Evolutionary conservation across 2,888 invertebrate species (phyloP).

Genomic region (Iselma pallidipennis): DNA sequence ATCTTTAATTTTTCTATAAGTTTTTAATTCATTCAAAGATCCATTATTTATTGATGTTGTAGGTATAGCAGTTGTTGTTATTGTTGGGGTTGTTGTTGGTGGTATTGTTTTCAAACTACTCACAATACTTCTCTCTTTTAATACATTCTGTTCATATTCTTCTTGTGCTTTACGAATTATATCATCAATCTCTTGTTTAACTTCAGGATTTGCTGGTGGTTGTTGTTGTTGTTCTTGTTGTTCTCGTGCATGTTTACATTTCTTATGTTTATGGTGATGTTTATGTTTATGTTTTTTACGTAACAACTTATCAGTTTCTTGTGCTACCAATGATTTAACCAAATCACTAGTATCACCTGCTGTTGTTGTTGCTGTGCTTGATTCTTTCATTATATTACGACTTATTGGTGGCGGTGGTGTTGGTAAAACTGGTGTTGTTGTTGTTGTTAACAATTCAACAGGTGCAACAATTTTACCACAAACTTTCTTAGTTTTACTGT

Average conservation of each 20-base stretch:
- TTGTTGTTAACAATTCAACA: slow-evolving; percentile 27
- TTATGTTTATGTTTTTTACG: slow-evolving; percentile 47
- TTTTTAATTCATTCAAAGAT: slow-evolving; percentile 26
- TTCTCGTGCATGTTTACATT: slow-evolving; percentile 24
- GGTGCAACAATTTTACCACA: slow-evolving; percentile 51
- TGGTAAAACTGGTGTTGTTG: background rate
- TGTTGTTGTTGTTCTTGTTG: slow-evolving; percentile 3
- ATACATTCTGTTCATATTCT: slow-evolving; percentile 47
- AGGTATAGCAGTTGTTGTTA: background rate
- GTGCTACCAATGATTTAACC: slow-evolving; percentile 42
- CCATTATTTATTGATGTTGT: background rate
- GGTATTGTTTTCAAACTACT: background rate
- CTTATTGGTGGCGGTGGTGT: slow-evolving; percentile 2
- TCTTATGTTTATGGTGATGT: slow-evolving; percentile 28
- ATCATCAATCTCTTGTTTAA: slow-evolving; percentile 47
- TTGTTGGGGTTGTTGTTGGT: background rate
- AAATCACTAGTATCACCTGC: slow-evolving; percentile 35
- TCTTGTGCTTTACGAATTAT: slow-evolving; percentile 51
- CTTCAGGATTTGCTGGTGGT: slow-evolving; percentile 22
- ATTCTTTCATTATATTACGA: background rate
- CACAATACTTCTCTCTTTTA: slow-evolving; percentile 5
- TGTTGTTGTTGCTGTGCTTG: background rate
- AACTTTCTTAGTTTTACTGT: slow-evolving; percentile 47
- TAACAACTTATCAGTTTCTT: slow-evolving; percentile 41
- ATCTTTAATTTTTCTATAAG: slow-evolving; percentile 32